These are phyloP conservation scores for Desoria tigrina DNA, from an alignment of 2,888 invertebrate genomes.

Conservation along the genomic window DNA sequence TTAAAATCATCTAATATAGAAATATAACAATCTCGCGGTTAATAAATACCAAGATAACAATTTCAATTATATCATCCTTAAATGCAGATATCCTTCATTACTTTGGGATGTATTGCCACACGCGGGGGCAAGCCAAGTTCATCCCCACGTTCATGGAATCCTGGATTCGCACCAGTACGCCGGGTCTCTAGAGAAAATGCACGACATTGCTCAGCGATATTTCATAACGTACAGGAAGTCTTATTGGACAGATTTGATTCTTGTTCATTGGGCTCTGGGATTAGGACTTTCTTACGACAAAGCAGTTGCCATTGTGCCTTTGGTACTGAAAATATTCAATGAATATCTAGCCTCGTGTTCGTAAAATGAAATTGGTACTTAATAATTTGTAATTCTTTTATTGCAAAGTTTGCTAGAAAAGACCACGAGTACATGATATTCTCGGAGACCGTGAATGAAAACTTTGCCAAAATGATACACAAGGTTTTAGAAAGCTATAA, in stretches of 20 bases:
- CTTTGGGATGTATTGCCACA: constrained; percentile 59
- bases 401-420: constrained; percentile 57
- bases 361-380: not conserved
- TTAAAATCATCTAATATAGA: not conserved
- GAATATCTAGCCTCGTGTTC: not conserved
- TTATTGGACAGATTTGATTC: constrained; percentile 57
- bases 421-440: constrained; percentile 58
- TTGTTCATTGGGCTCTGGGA: constrained; percentile 56
- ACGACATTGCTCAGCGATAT: constrained; percentile 56
- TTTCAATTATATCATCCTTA: not conserved
- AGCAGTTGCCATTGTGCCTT: constrained; percentile 56
- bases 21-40: constrained; percentile 14
- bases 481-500: constrained; percentile 54
- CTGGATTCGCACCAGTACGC: constrained; percentile 56
- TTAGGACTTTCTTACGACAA: constrained; percentile 55
- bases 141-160: constrained; percentile 59
- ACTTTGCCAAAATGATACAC: constrained; percentile 56
- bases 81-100: constrained; percentile 56
- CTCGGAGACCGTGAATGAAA: constrained; percentile 55
- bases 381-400: not conserved
- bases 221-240: constrained; percentile 53
- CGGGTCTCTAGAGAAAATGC: constrained; percentile 56
- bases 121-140: constrained; percentile 60
- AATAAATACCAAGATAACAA: too few relatives aligned
- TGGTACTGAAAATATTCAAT: constrained; percentile 51